A percentile compares a stretch with the other conserved stretches of the same genome.
Evolutionary conservation across 1,140 invertebrate species (phyloP).

Genomic region (Eumaeus atala): DNA sequence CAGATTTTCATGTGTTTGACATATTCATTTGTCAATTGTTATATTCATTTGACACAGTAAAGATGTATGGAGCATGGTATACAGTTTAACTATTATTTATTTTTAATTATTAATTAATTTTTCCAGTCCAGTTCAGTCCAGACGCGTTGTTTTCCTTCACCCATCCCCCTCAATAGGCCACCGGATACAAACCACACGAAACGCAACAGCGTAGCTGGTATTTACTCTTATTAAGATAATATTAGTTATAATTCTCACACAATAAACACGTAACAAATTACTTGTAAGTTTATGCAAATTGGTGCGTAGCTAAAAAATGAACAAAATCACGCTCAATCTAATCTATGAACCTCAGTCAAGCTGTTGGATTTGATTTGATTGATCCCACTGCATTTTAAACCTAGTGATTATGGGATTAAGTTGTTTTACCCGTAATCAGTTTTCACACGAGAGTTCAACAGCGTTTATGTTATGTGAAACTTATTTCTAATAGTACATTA

Average conservation of each 20-base stretch:
- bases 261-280: neutral
- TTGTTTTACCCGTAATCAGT: slow-evolving; percentile 26
- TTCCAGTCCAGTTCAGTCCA: too few species aligned
- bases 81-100: too few species aligned
- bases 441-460: slow-evolving; percentile 22
- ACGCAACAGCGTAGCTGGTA: neutral
- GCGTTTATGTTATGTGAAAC: slow-evolving; percentile 13
- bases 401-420: slow-evolving; percentile 22
- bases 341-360: slow-evolving; percentile 25
- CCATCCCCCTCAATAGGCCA: too few species aligned
- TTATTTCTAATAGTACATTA: slow-evolving; percentile 12
- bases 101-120: too few species aligned
- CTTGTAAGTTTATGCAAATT: neutral
- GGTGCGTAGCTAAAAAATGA: neutral
- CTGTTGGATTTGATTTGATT: slow-evolving; percentile 6
- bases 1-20: too few species aligned
- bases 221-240: neutral
- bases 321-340: slow-evolving; percentile 16
- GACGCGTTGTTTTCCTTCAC: too few species aligned
- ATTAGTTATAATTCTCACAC: neutral
- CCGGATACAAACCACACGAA: too few species aligned
- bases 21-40: too few species aligned
- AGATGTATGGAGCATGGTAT: too few species aligned
- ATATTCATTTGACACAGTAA: too few species aligned
- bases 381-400: slow-evolving; percentile 19